Evolutionary conservation across 2,797 vertebrate species (phyloP), one percentile per base, ranked within the genome.

Genomic region (Cephalopachus bancanus): DNA sequence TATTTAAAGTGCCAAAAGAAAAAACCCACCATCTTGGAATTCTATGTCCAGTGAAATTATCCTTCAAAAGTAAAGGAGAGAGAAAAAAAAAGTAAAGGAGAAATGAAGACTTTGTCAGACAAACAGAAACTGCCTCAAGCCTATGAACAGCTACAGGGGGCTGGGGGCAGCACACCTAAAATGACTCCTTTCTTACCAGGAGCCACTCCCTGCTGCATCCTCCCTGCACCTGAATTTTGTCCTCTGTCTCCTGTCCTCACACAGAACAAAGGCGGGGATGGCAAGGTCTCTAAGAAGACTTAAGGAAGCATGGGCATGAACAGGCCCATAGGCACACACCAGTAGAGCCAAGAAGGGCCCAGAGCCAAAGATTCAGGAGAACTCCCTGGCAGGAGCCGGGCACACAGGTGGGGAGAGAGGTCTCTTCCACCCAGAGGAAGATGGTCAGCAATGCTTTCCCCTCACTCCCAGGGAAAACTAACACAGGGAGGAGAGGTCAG

Each of bases 101-200:
- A 80, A 86, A 28, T 33, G 11, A 60, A 65, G 33, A 57, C 30
- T 16, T 64, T 14, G 24, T 67, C 72, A 33, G 51, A 80, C 49
- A 74, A 49, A 60, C 30, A 78, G 17, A 57, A 65, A 33, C 44
- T 8, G 2, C 33, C 64, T 86, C 53, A 5, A 64, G 87, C 5
- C 1, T 1, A 0, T 3, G 62, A 62, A 26, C 60, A 15, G 59
- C 28, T 11, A 0, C 2, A 8, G 55, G 22, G 3, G 28, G 26
- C 57, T 8, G 55, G 12, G 44, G 81, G 75, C 26, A 4, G 60
- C 15, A 49, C n/a, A 59, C 20, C 11, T 6, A 7, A 14, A 1
- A 33, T 2, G 20, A n/a, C n/a, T 83, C 15, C 59, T 60, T 72
- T 60, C 79, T 74, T 2, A 69, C n/a, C n/a, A 14, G 71, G 30